phyloP scores from a whole-genome alignment of 1,140 invertebrate genomes.

The Trichonephila inaurata region DNA sequence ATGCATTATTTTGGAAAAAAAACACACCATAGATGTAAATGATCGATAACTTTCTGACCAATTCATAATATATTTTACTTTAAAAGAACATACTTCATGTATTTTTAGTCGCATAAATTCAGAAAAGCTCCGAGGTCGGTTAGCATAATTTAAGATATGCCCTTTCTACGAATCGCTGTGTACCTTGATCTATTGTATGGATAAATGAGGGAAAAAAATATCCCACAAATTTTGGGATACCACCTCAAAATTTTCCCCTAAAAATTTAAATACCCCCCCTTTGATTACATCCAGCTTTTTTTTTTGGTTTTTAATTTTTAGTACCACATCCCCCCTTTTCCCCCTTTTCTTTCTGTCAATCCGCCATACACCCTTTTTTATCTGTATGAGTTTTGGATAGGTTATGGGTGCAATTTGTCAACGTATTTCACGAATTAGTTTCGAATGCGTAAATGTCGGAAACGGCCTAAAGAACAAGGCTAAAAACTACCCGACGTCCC shows the following conservation, averaged over 20 bases:
- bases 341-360: slow-evolving; percentile 50
- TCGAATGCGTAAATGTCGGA: slow-evolving; percentile 60
- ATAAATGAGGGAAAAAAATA: slow-evolving; percentile 73
- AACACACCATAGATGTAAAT: background rate
- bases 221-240: slow-evolving; percentile 60
- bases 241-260: slow-evolving; percentile 73
- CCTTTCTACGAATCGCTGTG: background rate
- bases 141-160: slow-evolving; percentile 52
- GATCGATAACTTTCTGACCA: background rate
- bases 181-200: slow-evolving; percentile 58
- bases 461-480: slow-evolving; percentile 15
- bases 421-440: slow-evolving; percentile 72
- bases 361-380: slow-evolving; percentile 68
- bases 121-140: background rate
- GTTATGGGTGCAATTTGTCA: slow-evolving; percentile 70
- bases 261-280: slow-evolving; percentile 65
- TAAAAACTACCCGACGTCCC: background rate
- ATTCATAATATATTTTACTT: slow-evolving; percentile 8
- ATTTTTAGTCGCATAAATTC: background rate
- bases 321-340: slow-evolving; percentile 59
- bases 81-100: background rate
- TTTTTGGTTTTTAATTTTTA: slow-evolving; percentile 42
- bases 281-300: slow-evolving; percentile 69
- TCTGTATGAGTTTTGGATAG: slow-evolving; percentile 67
- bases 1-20: background rate